Percentiles rank a stretch among this genome's conserved stretches.
Evolutionary conservation across 2,113 vertebrate genomes (phyloP).

Genomic region (Boulengeromyrus knoepffleri): DNA sequence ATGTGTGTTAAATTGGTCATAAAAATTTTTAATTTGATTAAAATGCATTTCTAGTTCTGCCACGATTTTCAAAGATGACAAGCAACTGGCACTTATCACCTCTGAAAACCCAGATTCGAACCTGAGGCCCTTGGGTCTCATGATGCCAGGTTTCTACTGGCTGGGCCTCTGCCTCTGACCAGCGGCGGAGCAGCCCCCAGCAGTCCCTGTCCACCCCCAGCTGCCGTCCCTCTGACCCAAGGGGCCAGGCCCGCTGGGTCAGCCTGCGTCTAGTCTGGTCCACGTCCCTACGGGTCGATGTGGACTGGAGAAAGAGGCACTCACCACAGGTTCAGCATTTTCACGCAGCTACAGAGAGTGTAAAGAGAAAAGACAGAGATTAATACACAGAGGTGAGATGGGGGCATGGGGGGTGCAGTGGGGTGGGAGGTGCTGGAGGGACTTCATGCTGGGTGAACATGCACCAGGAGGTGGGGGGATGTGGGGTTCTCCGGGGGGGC

Average conservation of each 20-base stretch:
- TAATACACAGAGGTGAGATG: constrained; percentile 82
- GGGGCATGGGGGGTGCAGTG: constrained; percentile 47
- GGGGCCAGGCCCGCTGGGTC: not conserved
- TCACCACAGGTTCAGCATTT: constrained; percentile 99
- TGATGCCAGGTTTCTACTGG: not conserved
- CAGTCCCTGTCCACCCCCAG: constrained; percentile 11
- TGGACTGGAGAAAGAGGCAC: constrained; percentile 92
- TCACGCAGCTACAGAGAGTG: constrained; percentile 99
- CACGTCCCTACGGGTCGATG: constrained; percentile 75
- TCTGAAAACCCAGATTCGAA: not conserved
- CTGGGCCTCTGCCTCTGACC: not conserved
- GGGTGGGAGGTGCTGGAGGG: constrained; percentile 42
- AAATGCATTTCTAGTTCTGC: not conserved
- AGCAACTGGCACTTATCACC: not conserved
- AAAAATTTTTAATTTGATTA: not conserved
- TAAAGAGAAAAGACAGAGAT: constrained; percentile 83
- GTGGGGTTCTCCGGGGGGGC: not conserved
- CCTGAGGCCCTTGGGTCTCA: not conserved
- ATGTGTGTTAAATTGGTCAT: not conserved
- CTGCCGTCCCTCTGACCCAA: not conserved
- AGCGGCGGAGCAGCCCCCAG: not conserved
- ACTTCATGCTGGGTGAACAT: constrained; percentile 45
- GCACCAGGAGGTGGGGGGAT: constrained; percentile 51
- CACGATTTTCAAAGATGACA: not conserved
- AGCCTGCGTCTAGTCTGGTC: constrained; percentile 62